Base-by-base conservation (phyloP, 2,888 invertebrate species). In the Mechanitis mazaeus region DNA sequence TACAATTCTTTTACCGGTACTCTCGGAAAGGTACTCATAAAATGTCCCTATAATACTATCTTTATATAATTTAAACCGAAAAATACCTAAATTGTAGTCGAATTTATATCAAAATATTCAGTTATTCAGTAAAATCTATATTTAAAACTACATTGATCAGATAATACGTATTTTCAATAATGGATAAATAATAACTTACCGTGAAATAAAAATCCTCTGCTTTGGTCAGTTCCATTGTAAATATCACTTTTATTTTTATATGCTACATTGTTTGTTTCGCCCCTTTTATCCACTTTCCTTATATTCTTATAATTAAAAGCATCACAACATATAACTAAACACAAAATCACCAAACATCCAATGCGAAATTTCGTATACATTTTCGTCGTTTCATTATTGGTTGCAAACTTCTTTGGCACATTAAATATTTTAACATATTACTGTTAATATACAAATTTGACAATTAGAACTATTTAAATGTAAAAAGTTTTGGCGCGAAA, bases 371-470 rank as follows among this genome's bases (percentile, higher is more conserved):
- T 76, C 71, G 77, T 79, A 76, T 69, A 78, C 87, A 87, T 87
- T 77, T 84, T 87, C 78, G 72, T 70, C 75, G 76, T 80, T 75
- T 79, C 84, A 84, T 84, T 80, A 77, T 84, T 82, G 73, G 64
- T 76, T 74, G 70, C 68, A 66, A 66, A 69, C 54, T 60, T 78
- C 77, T 80, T 79, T 80, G 78, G 76, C 69, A 58, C 59, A 9
- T 54, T 46, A 61, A 66, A 62, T 59, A 55, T 57, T 45, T 59
- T 28, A n/a, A 35, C 45, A 45, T 31, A 45, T 12, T 42, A 56
- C 45, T 42, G 42, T 38, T 45, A 56, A 56, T 45, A 42, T 28
- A 31, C 45, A 38, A 11, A 31, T 38, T 11, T 54, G 33, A 3
- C 12, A 11, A 11, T 54, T 35, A 33, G 4, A 54, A 54, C 20